Conservation (phyloP, 2,113 vertebrate genomes). For the Mustela nigripes region DNA sequence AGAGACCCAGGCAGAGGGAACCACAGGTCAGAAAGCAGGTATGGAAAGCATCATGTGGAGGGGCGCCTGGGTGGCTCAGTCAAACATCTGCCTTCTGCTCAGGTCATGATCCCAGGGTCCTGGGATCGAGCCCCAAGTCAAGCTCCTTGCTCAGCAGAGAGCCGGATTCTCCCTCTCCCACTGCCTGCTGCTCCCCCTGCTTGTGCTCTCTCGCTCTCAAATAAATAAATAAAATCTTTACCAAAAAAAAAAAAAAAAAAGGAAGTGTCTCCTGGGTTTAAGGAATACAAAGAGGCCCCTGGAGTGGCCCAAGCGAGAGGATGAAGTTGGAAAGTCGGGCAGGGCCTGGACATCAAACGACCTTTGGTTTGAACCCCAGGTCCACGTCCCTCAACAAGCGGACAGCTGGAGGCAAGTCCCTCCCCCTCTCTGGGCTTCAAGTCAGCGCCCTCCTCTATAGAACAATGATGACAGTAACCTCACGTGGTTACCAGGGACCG, state of each 20-base stretch:
- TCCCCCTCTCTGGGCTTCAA: not conserved
- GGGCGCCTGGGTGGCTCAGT: no score
- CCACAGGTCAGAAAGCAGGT: not conserved
- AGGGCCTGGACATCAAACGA: not conserved
- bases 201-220: not conserved
- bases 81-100: no score
- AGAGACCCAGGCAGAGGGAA: not conserved
- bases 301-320: no score
- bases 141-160: no score
- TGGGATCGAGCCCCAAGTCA: no score
- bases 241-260: no score
- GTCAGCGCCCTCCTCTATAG: not conserved
- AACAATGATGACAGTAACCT: not conserved
- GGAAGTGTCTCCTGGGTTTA: not conserved
- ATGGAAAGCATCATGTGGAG: not conserved
- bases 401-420: not conserved
- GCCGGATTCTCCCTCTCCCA: no score
- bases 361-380: not conserved
- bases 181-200: not conserved
- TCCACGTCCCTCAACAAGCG: not conserved
- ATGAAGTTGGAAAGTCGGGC: not conserved
- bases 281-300: not conserved
- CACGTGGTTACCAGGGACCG: fast-evolving
- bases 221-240: no score
- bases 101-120: no score